phyloP scores from a whole-genome alignment of 2,113 vertebrate genomes.

The Trochalopteron elliotii region DNA sequence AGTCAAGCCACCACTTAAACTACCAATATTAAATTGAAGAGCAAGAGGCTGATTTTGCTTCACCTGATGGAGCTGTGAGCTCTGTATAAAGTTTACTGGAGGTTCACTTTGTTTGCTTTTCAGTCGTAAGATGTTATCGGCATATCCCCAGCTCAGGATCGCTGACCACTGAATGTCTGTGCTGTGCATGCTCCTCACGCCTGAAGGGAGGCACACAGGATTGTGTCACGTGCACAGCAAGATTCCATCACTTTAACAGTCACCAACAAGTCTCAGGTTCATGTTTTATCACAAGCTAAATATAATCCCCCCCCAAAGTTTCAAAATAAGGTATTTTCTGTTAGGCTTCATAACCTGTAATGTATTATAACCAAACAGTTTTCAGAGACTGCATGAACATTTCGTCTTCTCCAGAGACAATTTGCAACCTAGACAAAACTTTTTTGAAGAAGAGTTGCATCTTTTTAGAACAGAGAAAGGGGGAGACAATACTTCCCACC shows the following conservation, averaged over 20 bases:
- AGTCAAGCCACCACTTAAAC: not conserved
- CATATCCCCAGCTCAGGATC: constrained; percentile 97
- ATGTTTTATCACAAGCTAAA: not conserved
- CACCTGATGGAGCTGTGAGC: constrained; percentile 94
- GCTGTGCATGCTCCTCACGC: constrained; percentile 97
- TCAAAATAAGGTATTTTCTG: not conserved
- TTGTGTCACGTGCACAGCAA: not conserved
- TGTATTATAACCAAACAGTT: not conserved
- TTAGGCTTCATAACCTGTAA: not conserved
- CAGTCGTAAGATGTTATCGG: constrained; percentile 91
- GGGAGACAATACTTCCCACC: not conserved
- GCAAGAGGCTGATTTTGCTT: not conserved
- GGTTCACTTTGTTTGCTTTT: constrained; percentile 99
- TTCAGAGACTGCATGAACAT: not conserved
- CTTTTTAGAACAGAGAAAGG: not conserved
- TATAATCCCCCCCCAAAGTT: fast-evolving
- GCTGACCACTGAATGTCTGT: constrained; percentile 99
- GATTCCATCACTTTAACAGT: not conserved
- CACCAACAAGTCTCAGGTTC: not conserved
- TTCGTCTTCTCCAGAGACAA: not conserved
- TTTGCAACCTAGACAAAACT: not conserved
- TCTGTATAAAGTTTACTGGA: constrained; percentile 95
- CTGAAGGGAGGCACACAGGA: constrained; percentile 53
- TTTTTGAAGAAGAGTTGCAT: not conserved
- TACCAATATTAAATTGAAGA: not conserved